Base-by-base conservation (phyloP, 2,888 invertebrate species). In the Parnassius glacialis region DNA sequence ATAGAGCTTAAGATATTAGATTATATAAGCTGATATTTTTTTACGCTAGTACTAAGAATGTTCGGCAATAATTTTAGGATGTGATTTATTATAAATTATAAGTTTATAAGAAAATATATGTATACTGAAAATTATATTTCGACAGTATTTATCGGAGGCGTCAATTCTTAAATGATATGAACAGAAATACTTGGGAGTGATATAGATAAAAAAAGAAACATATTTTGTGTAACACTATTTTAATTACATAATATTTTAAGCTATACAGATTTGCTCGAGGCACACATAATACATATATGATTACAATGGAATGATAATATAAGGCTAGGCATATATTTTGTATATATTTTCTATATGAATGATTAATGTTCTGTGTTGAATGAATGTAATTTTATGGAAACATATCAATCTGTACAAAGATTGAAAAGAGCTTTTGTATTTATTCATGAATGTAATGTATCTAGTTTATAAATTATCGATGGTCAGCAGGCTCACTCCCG, bases 341-440 rank as follows among this genome's bases (percentile, higher is more conserved):
- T 53, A 48, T n/a, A n/a, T n/a, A n/a, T n/a, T n/a, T n/a, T 57
- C 12, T 56, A 20, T 41, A 20, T 45, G n/a, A 9, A 48, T n/a
- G 11, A 16, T 13, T 48, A 48, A 9, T 13, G 13, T 3, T 16
- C 9, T 47, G 47, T 13, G 9, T 16, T 47, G n/a, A 13, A 47
- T 48, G n/a, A 13, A 48, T 13, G 48, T 13, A 48, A 13, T 48
- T 13, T 13, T 13, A 48, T 13, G 13, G 52, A 64, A 70, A 81
- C 85, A 85, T 84, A 83, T 84, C 83, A 76, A 70, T 71, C 65
- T 80, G 83, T 84, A 85, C 84, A 84, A 85, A 83, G 70, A 55
- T 70, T 71, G 69, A 61, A 64, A 68, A 70, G 55, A 57, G 58
- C 53, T 61, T 61, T 47, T 57, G 52, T 20, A 20, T 25, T 25